Conservation (phyloP, 2,797 vertebrate genomes). For the Poecilia wingei region DNA sequence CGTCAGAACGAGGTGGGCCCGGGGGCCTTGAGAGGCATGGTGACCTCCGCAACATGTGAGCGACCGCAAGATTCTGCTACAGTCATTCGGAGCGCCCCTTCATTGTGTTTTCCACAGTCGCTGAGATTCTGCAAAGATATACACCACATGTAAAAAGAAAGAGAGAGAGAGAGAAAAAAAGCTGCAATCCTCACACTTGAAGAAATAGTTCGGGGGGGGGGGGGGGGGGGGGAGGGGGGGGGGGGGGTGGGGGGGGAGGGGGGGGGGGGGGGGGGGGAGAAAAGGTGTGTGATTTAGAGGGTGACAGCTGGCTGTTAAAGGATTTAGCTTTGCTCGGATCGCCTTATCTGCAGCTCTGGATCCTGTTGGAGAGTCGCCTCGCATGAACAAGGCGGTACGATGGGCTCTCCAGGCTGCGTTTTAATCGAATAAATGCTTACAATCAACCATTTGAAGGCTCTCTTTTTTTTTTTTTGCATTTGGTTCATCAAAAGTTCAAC, state of each 20-base stretch:
- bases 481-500: constrained; percentile 80
- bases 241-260: background rate
- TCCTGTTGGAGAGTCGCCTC: constrained; percentile 40
- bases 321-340: constrained; percentile 58
- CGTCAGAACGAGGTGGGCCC: constrained; percentile 61
- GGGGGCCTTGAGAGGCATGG: constrained; percentile 48
- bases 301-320: constrained; percentile 63
- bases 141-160: constrained; percentile 43
- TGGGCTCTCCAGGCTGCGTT: constrained; percentile 48
- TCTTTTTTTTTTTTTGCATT: background rate
- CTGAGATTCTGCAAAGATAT: constrained; percentile 46
- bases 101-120: constrained; percentile 45
- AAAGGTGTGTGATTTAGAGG: constrained; percentile 77
- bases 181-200: constrained; percentile 44
- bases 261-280: constrained; percentile 17
- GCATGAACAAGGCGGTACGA: constrained; percentile 45
- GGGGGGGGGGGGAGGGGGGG: background rate
- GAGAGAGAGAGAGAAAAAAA: constrained; percentile 11
- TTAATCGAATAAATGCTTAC: constrained; percentile 78
- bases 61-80: constrained; percentile 48
- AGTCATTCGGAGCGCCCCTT: constrained; percentile 34
- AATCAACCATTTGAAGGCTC: constrained; percentile 64
- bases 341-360: constrained; percentile 66
- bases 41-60: constrained; percentile 52
- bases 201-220: constrained; percentile 17